Conservation (phyloP, 2,888 invertebrate genomes). For the Boloria selene region DNA sequence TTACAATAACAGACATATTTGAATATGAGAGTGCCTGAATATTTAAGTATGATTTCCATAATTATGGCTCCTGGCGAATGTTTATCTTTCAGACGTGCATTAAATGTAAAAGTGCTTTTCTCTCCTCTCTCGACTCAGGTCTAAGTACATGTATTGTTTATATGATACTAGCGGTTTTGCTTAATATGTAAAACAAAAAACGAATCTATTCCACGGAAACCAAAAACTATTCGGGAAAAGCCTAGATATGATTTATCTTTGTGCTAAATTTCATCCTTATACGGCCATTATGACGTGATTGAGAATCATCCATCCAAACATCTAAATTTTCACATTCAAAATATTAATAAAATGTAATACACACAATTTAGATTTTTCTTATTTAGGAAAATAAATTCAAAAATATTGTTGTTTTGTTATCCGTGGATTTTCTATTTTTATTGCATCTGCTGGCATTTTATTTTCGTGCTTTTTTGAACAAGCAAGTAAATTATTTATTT, state of each 20-base stretch:
- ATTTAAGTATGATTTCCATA: background rate
- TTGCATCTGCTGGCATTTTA: background rate
- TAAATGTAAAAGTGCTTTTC: conserved; percentile 5
- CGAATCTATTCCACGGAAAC: too few relatives aligned
- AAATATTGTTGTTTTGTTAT: background rate
- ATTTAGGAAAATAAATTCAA: background rate
- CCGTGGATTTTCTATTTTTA: background rate
- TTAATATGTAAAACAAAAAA: too few relatives aligned
- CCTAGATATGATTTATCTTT: too few relatives aligned
- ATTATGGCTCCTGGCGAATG: background rate
- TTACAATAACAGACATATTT: background rate
- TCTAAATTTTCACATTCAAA: too few relatives aligned
- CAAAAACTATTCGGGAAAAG: too few relatives aligned
- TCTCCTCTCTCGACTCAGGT: background rate
- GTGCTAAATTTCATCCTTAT: too few relatives aligned
- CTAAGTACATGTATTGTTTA: background rate
- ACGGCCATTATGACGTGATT: too few relatives aligned
- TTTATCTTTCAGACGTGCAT: conserved; percentile 4
- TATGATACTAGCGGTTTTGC: too few relatives aligned
- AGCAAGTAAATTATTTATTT: too few relatives aligned
- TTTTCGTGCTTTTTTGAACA: too few relatives aligned
- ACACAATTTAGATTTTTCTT: background rate
- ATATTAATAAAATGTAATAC: background rate
- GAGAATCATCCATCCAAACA: too few relatives aligned
- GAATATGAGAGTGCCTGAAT: conserved; percentile 2